Percentiles rank a stretch among this genome's conserved stretches.
These are phyloP conservation scores for Talpa occidentalis DNA, from an alignment of 2,113 vertebrate genomes.

Conservation along the genomic window DNA sequence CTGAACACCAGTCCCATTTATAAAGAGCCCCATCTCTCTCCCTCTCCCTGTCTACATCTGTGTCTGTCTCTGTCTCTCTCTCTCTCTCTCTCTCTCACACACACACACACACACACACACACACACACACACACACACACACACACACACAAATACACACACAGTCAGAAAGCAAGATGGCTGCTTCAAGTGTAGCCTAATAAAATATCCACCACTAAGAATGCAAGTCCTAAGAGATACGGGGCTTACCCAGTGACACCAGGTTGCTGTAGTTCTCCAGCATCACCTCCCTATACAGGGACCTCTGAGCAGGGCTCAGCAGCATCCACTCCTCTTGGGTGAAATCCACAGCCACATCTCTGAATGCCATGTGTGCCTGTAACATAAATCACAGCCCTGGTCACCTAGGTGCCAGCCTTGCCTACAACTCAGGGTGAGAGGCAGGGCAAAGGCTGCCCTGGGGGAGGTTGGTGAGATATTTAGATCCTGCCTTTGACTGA, in stretches of 20 bases:
- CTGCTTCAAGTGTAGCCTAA: background rate
- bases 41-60: too few relatives aligned
- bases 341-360: slow-evolving; percentile 80
- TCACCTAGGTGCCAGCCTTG: background rate
- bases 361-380: slow-evolving; percentile 77
- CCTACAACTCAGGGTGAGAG: background rate
- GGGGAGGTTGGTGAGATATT: background rate
- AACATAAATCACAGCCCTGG: slow-evolving; percentile 56
- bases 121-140: background rate
- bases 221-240: background rate
- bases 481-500: background rate
- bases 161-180: background rate
- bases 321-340: slow-evolving; percentile 77
- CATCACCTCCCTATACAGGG: slow-evolving; percentile 81
- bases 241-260: slow-evolving; percentile 71
- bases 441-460: background rate
- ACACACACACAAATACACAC: too few relatives aligned
- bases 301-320: slow-evolving; percentile 75
- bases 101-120: background rate
- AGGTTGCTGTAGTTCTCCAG: slow-evolving; percentile 79
- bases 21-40: background rate
- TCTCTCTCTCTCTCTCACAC: too few relatives aligned
- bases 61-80: too few relatives aligned
- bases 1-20: background rate
- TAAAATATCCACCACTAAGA: background rate